Evolutionary conservation across 2,113 vertebrate species (phyloP).

Genomic region (Menidia beryllina): DNA sequence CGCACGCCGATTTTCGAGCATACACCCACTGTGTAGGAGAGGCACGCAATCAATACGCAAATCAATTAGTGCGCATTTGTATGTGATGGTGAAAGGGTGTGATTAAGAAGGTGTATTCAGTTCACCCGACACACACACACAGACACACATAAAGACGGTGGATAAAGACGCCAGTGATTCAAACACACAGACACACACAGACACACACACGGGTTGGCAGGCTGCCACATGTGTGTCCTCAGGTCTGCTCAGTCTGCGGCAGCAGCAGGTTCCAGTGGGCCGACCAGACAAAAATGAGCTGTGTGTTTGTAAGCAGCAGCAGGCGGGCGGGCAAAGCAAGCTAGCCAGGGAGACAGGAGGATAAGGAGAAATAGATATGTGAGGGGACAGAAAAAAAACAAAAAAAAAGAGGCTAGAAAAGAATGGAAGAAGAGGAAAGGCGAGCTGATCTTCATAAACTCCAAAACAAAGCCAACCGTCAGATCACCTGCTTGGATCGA

Average conservation of each 20-base stretch:
- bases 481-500: conserved; percentile 72
- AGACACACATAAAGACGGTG: conserved; percentile 18
- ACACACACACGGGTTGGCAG: conserved; percentile 75
- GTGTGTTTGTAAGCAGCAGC: conserved; percentile 68
- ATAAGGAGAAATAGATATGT: conserved; percentile 7
- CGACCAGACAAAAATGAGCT: conserved; percentile 63
- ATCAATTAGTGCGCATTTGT: conserved; percentile 54
- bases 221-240: conserved; percentile 64
- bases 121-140: conserved; percentile 16
- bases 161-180: conserved; percentile 76
- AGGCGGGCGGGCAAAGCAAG: conserved; percentile 20
- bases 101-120: conserved; percentile 51
- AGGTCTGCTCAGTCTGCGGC: conserved; percentile 63
- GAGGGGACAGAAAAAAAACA: conserved; percentile 3
- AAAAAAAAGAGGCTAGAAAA: conserved; percentile 12
- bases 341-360: conserved; percentile 30
- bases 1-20: conserved; percentile 13
- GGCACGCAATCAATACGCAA: conserved; percentile 48
- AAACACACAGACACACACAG: conserved; percentile 60
- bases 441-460: conserved; percentile 61
- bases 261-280: conserved; percentile 62
- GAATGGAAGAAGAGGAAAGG: conserved; percentile 14
- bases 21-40: conserved; percentile 14
- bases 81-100: conserved; percentile 21
- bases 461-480: conserved; percentile 55